These are phyloP conservation scores for Melanotaenia parkinsoni DNA, from an alignment of 2,797 vertebrate species.

Conservation along the genomic window DNA sequence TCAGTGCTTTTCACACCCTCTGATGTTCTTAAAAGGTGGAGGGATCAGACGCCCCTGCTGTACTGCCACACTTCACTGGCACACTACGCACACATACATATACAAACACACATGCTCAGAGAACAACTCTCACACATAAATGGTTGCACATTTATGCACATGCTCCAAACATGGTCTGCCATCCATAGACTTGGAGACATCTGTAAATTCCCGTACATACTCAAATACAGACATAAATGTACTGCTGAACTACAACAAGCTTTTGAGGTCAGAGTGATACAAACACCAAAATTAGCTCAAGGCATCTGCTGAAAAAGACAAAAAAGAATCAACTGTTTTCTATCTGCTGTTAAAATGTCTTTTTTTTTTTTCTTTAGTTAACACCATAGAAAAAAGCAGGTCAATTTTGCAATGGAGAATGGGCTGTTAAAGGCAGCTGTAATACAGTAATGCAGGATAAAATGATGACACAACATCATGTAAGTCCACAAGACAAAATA, in stretches of 20 bases:
- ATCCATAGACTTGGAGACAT: constrained; percentile 16
- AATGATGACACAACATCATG: background rate
- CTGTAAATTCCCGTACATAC: background rate
- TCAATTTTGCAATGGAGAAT: no score
- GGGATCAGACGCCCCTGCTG: constrained; percentile 81
- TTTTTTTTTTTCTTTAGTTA: no score
- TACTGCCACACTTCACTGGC: constrained; percentile 61
- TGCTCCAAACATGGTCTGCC: constrained; percentile 14
- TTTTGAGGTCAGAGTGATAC: background rate
- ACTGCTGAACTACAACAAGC: background rate
- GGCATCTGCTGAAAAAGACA: background rate
- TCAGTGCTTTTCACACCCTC: constrained; percentile 88
- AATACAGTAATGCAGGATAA: background rate
- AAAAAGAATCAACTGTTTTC: background rate
- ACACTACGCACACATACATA: constrained; percentile 27
- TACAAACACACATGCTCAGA: constrained; percentile 19
- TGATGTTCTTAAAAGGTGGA: constrained; percentile 89
- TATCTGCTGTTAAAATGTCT: no score
- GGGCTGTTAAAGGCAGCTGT: no score
- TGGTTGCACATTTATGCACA: constrained; percentile 11
- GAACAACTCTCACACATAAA: constrained; percentile 3
- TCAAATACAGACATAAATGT: background rate
- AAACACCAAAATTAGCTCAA: background rate
- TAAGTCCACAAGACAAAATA: no score
- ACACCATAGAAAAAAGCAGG: no score